Conservation (phyloP, 2,888 invertebrate species). For the Malthinus flaveolus region DNA sequence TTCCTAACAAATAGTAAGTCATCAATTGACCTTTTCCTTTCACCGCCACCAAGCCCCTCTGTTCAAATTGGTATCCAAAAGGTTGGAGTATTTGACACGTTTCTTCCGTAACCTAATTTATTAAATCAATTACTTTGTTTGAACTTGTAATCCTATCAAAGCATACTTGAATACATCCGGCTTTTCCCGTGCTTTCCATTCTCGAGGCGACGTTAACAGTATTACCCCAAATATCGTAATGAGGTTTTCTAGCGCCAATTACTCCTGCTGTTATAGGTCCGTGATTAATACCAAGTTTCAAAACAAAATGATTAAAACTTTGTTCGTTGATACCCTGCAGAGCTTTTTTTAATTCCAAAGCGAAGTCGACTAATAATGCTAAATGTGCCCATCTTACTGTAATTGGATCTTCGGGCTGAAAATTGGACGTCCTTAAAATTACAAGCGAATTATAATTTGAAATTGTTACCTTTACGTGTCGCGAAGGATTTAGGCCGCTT, state of each 20-base stretch:
- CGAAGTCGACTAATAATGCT: conserved; percentile 85
- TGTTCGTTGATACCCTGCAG: conserved; percentile 91
- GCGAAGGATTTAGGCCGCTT: conserved; percentile 83
- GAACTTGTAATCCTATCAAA: not conserved
- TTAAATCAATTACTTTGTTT: conserved; percentile 1
- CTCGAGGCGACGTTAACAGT: conserved; percentile 96
- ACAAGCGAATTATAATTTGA: conserved; percentile 5
- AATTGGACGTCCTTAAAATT: conserved; percentile 11
- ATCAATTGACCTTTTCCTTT: conserved; percentile 97
- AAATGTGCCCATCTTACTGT: conserved; percentile 82
- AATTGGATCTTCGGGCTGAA: conserved; percentile 71
- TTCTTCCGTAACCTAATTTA: conserved; percentile 86
- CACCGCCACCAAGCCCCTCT: conserved; percentile 91
- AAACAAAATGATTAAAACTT: conserved; percentile 92
- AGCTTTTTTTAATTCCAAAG: conserved; percentile 87
- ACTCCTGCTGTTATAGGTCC: conserved; percentile 96
- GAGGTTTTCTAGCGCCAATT: conserved; percentile 92
- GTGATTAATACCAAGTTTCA: conserved; percentile 94
- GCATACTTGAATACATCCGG: conserved; percentile 87
- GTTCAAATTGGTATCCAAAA: conserved; percentile 92
- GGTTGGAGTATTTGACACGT: conserved; percentile 85
- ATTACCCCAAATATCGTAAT: conserved; percentile 97
- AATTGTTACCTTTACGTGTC: conserved; percentile 59
- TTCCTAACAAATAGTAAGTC: conserved; percentile 86
- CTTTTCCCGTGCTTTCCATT: conserved; percentile 98